Conservation (phyloP, 1,140 invertebrate species). For the Oedothorax gibbosus region DNA sequence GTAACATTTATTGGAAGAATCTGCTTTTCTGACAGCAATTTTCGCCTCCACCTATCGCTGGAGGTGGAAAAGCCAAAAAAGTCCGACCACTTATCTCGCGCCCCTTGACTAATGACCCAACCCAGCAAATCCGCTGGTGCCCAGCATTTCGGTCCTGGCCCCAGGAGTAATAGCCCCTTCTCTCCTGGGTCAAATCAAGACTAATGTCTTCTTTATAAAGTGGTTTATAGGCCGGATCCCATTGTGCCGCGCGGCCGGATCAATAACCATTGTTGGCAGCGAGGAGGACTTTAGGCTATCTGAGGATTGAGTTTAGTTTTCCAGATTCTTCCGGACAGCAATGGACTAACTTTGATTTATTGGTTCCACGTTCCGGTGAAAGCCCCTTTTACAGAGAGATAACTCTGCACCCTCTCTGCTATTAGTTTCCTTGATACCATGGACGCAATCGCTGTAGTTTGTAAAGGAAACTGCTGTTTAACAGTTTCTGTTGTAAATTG, state of each 20-base stretch:
- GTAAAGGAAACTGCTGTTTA: too few relatives aligned
- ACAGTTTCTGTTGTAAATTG: too few relatives aligned
- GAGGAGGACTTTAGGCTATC: conserved; percentile 26
- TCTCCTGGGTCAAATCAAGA: conserved; percentile 58
- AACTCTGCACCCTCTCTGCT: too few relatives aligned
- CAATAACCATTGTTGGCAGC: conserved; percentile 46
- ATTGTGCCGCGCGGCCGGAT: conserved; percentile 28
- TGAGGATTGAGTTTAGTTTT: conserved; percentile 40
- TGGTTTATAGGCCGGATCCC: conserved; percentile 53
- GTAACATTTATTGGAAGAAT: too few relatives aligned
- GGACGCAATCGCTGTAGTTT: too few relatives aligned
- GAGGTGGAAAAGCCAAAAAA: background rate
- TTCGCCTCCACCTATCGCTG: background rate
- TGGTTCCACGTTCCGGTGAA: conserved; percentile 23
- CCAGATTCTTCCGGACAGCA: conserved; percentile 55
- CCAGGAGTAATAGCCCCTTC: conserved; percentile 43
- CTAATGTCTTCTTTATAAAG: conserved; percentile 59
- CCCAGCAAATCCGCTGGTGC: conserved; percentile 15
- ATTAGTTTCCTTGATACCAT: too few relatives aligned
- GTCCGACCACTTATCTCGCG: background rate
- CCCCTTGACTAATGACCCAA: conserved; percentile 39
- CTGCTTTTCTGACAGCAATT: background rate
- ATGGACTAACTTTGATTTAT: conserved; percentile 57
- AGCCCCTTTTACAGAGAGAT: background rate
- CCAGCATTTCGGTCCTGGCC: background rate